Conservation (phyloP, 1,140 invertebrate genomes). For the Polypedilum pembai region DNA sequence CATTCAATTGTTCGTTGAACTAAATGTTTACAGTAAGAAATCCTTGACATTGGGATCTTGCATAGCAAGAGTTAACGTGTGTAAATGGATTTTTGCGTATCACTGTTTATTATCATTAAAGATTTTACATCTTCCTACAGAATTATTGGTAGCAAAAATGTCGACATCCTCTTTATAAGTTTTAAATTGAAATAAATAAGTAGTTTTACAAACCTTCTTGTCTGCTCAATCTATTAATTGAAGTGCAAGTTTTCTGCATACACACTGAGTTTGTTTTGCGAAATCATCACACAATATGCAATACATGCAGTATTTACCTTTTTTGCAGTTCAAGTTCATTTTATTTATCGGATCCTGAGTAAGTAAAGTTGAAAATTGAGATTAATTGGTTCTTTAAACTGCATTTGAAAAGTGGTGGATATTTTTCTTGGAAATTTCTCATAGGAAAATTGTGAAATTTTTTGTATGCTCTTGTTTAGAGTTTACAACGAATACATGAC, state of each 20-base stretch:
- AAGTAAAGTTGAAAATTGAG: neutral
- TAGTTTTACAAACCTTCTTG: too few species aligned
- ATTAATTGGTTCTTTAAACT: neutral
- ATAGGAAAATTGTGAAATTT: slow-evolving; percentile 3
- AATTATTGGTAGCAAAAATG: too few species aligned
- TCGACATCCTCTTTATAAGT: too few species aligned
- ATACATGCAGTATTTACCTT: neutral
- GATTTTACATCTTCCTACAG: too few species aligned
- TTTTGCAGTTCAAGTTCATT: neutral
- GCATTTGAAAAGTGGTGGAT: neutral
- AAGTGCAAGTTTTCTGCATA: neutral
- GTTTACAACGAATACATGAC: neutral
- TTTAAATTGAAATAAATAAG: too few species aligned
- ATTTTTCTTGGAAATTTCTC: neutral
- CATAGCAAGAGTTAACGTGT: too few species aligned
- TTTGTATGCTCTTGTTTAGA: neutral
- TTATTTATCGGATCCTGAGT: neutral
- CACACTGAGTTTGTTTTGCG: neutral
- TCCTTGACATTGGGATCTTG: too few species aligned
- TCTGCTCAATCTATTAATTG: too few species aligned
- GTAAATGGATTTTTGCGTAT: too few species aligned
- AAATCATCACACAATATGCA: neutral
- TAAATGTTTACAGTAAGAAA: too few species aligned
- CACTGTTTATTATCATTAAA: too few species aligned
- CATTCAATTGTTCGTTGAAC: too few species aligned